Conservation (phyloP, 2,113 vertebrate species). For the Copsychus sechellarum region DNA sequence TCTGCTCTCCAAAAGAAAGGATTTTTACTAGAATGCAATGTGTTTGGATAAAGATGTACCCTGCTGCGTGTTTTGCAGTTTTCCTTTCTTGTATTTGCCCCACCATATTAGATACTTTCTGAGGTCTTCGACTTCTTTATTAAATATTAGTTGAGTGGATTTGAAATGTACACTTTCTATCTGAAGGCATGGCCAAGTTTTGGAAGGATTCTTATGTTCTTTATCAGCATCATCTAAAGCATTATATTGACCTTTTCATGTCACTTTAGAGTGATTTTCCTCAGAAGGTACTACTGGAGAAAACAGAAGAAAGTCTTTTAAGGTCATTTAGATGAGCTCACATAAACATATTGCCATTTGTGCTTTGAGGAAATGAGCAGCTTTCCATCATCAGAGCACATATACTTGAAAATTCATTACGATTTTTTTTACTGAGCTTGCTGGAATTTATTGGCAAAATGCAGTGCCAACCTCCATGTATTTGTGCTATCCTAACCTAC, state of each 20-base stretch:
- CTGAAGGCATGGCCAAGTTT: not conserved
- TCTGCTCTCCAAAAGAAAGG: not conserved
- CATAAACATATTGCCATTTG: not conserved
- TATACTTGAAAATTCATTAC: not conserved
- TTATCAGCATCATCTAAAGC: not conserved
- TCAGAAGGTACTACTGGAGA: not conserved
- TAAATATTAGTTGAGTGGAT: not conserved
- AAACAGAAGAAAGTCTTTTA: not conserved
- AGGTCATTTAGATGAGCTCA: not conserved
- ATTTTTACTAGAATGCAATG: conserved; percentile 27
- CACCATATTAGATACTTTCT: not conserved
- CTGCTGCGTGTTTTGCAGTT: not conserved
- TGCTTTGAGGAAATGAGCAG: not conserved
- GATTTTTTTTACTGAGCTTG: not conserved
- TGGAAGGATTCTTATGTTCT: not conserved
- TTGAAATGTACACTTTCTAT: not conserved
- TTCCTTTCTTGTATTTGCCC: not conserved
- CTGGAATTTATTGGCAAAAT: not conserved
- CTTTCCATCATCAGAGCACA: not conserved
- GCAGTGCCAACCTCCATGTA: not conserved
- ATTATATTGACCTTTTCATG: not conserved
- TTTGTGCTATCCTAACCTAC: not conserved
- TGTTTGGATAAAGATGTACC: not conserved
- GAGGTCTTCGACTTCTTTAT: not conserved
- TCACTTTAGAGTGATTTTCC: not conserved